Conservation (phyloP, 2,113 vertebrate species). For the Leuciscus idus region DNA sequence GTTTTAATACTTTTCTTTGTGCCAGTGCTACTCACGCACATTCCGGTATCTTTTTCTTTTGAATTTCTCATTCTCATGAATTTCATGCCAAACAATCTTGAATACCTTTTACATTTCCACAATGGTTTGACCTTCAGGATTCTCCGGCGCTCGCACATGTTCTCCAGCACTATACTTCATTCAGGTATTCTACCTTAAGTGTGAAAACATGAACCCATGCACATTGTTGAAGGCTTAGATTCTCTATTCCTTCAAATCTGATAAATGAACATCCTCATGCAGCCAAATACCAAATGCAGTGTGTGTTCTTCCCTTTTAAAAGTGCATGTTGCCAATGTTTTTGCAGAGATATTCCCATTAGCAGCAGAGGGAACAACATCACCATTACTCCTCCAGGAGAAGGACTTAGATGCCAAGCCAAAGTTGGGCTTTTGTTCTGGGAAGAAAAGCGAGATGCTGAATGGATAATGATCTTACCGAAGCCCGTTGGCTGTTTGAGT, state of each 20-base stretch:
- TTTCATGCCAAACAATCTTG: not conserved
- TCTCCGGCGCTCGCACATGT: not conserved
- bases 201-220: not conserved
- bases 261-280: not conserved
- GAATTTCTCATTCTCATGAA: not conserved
- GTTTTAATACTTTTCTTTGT: not conserved
- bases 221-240: not conserved
- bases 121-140: slow-evolving; percentile 15
- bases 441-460: slow-evolving; percentile 54
- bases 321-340: slow-evolving; percentile 53
- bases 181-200: not conserved
- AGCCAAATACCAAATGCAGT: slow-evolving; percentile 8
- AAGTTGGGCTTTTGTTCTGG: slow-evolving; percentile 59
- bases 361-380: slow-evolving; percentile 56
- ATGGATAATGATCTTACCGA: slow-evolving; percentile 63
- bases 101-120: slow-evolving; percentile 13
- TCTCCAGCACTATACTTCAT: not conserved
- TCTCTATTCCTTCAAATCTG: not conserved
- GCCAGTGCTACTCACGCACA: not conserved
- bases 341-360: slow-evolving; percentile 63
- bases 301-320: not conserved
- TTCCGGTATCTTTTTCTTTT: not conserved
- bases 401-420: slow-evolving; percentile 48
- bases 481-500: not conserved
- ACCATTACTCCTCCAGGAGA: slow-evolving; percentile 63